Percentiles rank a stretch among this genome's conserved stretches.
Conservation (phyloP, 2,888 invertebrate genomes). For the Macaria notata region DNA sequence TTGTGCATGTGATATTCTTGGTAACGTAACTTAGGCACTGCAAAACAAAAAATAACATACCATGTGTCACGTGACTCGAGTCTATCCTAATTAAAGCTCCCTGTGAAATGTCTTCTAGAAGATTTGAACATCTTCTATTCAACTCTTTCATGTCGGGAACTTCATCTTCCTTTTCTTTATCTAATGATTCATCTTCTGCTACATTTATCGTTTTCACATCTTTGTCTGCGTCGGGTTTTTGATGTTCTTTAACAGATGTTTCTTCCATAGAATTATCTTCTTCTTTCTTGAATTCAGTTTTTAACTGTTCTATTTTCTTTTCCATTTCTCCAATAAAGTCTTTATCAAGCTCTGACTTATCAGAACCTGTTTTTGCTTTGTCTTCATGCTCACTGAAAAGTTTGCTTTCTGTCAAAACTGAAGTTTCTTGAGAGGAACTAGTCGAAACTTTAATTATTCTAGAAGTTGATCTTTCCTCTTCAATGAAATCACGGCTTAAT, state of each 20-base stretch:
- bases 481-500: constrained; percentile 66
- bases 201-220: not conserved
- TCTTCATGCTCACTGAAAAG: constrained; percentile 66
- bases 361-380: constrained; percentile 47
- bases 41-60: constrained; percentile 39
- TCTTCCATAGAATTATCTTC: constrained; percentile 30
- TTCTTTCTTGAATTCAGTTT: constrained; percentile 56
- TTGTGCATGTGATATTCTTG: too few relatives aligned
- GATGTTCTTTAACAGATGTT: constrained; percentile 28
- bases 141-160: constrained; percentile 73
- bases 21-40: too few relatives aligned
- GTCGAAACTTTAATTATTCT: constrained; percentile 58
- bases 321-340: constrained; percentile 58
- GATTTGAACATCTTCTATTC: constrained; percentile 76
- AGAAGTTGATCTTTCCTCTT: constrained; percentile 66
- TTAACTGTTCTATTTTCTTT: constrained; percentile 53
- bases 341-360: constrained; percentile 51
- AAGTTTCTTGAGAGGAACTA: constrained; percentile 71
- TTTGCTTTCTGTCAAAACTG: constrained; percentile 70
- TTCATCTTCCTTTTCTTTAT: constrained; percentile 48
- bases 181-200: constrained; percentile 7
- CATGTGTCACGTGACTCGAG: constrained; percentile 73
- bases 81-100: constrained; percentile 76
- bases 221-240: constrained; percentile 37
- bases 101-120: constrained; percentile 77